A percentile compares a stretch with the other conserved stretches of the same genome.
Conservation (phyloP, 2,888 invertebrate species). For the Escarpia spicata region DNA sequence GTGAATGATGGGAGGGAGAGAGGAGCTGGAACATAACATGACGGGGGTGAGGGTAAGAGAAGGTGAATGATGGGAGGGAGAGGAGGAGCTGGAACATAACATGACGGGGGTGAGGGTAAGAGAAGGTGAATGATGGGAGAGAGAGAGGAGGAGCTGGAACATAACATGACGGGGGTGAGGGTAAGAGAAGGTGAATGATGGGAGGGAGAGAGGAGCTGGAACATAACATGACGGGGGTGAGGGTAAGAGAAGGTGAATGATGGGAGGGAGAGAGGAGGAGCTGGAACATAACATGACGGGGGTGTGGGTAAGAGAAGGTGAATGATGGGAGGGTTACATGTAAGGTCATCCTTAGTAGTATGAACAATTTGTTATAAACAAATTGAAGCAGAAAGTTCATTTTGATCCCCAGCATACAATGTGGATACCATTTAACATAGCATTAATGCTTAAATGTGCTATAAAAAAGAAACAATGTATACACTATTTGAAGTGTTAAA, state of each 20-base stretch:
- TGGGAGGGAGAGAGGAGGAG: conserved; percentile 32
- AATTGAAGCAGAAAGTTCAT: too few species aligned
- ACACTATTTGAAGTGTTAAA: too few species aligned
- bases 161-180: not conserved
- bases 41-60: not conserved
- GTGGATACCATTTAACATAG: too few species aligned
- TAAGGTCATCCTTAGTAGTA: too few species aligned
- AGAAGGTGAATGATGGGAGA: conserved; percentile 38
- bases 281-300: not conserved
- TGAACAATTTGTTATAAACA: too few species aligned
- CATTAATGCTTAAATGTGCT: too few species aligned
- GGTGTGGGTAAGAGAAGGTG: not conserved
- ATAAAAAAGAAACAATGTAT: too few species aligned
- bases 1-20: conserved; percentile 39
- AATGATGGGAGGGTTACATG: not conserved
- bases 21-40: not conserved
- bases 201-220: conserved; percentile 32
- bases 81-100: not conserved
- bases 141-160: not conserved
- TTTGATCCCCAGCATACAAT: too few species aligned
- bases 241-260: conserved; percentile 32
- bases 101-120: not conserved
- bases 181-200: conserved; percentile 31
- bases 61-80: conserved; percentile 39
- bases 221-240: not conserved